Conservation (phyloP, 1,140 invertebrate species). For the Frieseomelitta varia region DNA sequence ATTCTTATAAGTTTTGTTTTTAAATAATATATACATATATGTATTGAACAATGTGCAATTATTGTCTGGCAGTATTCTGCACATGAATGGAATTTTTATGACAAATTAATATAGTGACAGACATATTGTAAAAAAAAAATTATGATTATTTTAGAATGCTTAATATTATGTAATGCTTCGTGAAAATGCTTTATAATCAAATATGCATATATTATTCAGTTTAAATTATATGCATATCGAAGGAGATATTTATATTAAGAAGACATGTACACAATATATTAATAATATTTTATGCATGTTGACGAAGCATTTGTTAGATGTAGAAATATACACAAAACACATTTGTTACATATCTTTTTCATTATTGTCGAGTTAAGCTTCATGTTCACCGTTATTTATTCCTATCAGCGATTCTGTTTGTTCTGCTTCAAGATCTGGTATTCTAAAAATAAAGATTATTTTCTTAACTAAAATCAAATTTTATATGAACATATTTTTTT, state of each 20-base stretch:
- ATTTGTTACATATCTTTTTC: slow-evolving; percentile 53
- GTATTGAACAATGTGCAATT: slow-evolving; percentile 40
- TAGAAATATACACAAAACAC: slow-evolving; percentile 58
- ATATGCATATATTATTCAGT: slow-evolving; percentile 24
- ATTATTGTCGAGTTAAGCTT: slow-evolving; percentile 82
- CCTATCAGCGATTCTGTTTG: slow-evolving; percentile 89
- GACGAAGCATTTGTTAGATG: slow-evolving; percentile 46
- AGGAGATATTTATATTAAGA: slow-evolving; percentile 22
- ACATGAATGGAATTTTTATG: slow-evolving; percentile 27
- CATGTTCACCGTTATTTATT: slow-evolving; percentile 83
- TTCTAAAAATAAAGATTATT: slow-evolving; percentile 79
- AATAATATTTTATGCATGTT: slow-evolving; percentile 32
- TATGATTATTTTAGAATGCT: slow-evolving; percentile 8
- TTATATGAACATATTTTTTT: not conserved
- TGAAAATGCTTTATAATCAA: slow-evolving; percentile 36
- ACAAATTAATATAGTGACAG: slow-evolving; percentile 7
- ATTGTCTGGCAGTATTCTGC: slow-evolving; percentile 66
- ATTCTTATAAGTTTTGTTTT: not conserved
- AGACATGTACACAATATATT: slow-evolving; percentile 35
- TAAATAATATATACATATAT: slow-evolving; percentile 30
- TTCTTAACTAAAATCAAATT: slow-evolving; percentile 4
- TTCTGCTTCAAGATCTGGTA: slow-evolving; percentile 86
- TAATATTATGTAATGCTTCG: slow-evolving; percentile 4
- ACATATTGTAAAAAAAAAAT: slow-evolving; percentile 17
- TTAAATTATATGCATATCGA: slow-evolving; percentile 38